Conservation (phyloP, 2,113 vertebrate genomes). For the Cryptotis parvus region DNA sequence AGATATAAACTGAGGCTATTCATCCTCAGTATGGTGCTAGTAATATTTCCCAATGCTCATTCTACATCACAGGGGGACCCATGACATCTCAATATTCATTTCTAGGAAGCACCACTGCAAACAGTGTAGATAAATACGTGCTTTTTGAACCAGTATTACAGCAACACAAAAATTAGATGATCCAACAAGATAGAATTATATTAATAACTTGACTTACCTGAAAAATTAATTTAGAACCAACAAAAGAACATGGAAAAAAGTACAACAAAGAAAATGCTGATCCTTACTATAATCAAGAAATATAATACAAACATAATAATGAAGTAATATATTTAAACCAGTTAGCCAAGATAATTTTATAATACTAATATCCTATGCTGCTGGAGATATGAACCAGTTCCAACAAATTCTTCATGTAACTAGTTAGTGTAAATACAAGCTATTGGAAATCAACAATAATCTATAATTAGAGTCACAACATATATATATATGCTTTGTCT, state of each 20-base stretch:
- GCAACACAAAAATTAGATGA: conserved; percentile 51
- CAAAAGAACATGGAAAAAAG: conserved; percentile 50
- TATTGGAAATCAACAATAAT: conserved; percentile 24
- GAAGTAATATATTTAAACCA: conserved; percentile 36
- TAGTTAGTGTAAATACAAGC: conserved; percentile 1
- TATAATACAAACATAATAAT: background rate
- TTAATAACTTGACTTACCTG: conserved; percentile 36
- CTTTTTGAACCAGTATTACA: conserved; percentile 40
- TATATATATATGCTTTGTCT: background rate
- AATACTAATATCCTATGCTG: background rate
- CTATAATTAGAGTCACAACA: background rate
- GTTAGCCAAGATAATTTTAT: conserved; percentile 50
- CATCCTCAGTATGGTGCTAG: background rate
- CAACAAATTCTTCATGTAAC: background rate
- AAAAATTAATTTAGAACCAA: conserved; percentile 54
- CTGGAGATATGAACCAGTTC: background rate
- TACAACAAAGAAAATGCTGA: conserved; percentile 29
- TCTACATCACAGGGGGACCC: background rate
- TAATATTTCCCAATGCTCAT: conserved; percentile 30
- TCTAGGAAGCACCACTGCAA: conserved; percentile 11
- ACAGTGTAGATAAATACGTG: background rate
- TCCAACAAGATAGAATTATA: conserved; percentile 25
- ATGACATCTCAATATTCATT: background rate
- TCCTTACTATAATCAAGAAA: conserved; percentile 51
- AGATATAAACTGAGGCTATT: background rate